These are phyloP conservation scores for Numenius phaeopus DNA, from an alignment of 2,797 vertebrate genomes.

Conservation along the genomic window DNA sequence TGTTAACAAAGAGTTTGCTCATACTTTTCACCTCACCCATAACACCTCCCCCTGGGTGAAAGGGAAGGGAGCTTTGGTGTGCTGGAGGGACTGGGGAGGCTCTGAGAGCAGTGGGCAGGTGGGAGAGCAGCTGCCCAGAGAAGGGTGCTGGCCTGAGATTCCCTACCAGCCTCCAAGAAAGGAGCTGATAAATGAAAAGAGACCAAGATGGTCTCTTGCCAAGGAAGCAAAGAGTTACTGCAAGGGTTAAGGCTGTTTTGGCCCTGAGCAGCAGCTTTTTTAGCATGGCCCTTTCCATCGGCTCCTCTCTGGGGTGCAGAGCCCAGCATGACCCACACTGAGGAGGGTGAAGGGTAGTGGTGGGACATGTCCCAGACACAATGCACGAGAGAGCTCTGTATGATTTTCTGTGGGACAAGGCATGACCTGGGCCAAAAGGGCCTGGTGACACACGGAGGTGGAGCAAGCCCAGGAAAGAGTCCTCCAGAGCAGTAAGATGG, in stretches of 20 bases:
- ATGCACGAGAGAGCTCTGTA: rapidly evolving
- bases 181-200: background rate
- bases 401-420: background rate
- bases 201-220: background rate
- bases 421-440: background rate
- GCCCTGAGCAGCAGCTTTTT: background rate
- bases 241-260: background rate
- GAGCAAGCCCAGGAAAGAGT: background rate
- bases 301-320: background rate
- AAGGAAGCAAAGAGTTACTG: background rate
- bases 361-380: background rate
- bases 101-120: rapidly evolving
- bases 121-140: background rate
- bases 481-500: background rate
- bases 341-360: background rate
- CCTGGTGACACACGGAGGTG: background rate
- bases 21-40: background rate
- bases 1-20: background rate
- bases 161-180: background rate
- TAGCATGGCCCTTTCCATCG: rapidly evolving
- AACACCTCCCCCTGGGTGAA: rapidly evolving
- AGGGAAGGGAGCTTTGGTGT: background rate
- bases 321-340: rapidly evolving
- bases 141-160: background rate
- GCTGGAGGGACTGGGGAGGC: background rate